Conservation (phyloP, 2,888 invertebrate genomes). For the Metalampra italica region DNA sequence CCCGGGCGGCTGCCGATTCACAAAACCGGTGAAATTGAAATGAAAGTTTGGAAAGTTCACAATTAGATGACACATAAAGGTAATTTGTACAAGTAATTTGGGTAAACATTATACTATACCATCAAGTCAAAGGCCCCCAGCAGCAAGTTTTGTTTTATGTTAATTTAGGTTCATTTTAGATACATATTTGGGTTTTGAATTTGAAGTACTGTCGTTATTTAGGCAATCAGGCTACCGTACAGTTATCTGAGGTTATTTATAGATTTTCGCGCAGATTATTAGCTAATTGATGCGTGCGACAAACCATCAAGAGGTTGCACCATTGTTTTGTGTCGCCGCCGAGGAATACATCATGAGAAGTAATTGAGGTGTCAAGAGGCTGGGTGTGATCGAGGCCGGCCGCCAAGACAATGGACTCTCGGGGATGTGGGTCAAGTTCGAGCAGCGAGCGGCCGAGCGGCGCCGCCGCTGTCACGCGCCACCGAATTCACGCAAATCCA, state of each 20-base stretch:
- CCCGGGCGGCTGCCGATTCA: slow-evolving; percentile 30
- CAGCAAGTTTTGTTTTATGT: neutral
- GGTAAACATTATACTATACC: neutral
- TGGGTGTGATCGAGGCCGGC: slow-evolving; percentile 46
- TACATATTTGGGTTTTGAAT: too few species aligned
- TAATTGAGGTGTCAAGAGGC: slow-evolving; percentile 40
- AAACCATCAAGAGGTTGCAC: slow-evolving; percentile 7
- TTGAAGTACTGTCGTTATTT: too few species aligned
- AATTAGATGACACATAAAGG: slow-evolving; percentile 49
- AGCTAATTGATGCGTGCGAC: slow-evolving; percentile 9
- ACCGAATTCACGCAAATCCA: neutral
- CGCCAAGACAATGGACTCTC: slow-evolving; percentile 61
- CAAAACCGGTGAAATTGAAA: slow-evolving; percentile 50
- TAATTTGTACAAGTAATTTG: slow-evolving; percentile 17
- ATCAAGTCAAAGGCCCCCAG: neutral
- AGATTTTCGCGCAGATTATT: neutral
- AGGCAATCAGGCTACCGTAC: too few species aligned
- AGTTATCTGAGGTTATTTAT: neutral
- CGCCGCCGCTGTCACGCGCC: slow-evolving; percentile 20
- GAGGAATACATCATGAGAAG: slow-evolving; percentile 33
- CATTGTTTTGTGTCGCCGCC: slow-evolving; percentile 16
- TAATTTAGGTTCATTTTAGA: too few species aligned
- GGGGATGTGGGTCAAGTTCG: slow-evolving; percentile 71
- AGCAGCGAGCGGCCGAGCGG: slow-evolving; percentile 41
- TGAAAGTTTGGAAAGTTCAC: slow-evolving; percentile 71